Percentiles rank a stretch among this genome's conserved stretches.
Evolutionary conservation across 2,888 invertebrate species (phyloP).

Genomic region (Sicus ferrugineus): DNA sequence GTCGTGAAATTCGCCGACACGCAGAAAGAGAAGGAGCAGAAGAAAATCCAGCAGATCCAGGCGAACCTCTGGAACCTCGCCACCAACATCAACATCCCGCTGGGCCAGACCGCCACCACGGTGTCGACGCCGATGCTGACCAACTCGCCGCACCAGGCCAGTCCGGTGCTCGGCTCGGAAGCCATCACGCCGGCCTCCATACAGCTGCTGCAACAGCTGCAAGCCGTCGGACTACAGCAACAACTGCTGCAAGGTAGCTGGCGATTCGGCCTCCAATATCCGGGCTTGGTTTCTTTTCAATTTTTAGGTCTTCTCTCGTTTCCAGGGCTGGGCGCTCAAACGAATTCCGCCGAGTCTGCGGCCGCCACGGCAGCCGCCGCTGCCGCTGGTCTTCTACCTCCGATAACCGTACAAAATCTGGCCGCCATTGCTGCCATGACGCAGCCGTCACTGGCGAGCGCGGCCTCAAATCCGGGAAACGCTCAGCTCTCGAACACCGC

Average conservation of each 20-base stretch:
- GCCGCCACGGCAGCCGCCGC: slow-evolving; percentile 59
- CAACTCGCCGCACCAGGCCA: slow-evolving; percentile 64
- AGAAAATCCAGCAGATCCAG: slow-evolving; percentile 93
- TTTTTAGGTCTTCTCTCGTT: not conserved
- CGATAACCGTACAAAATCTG: slow-evolving; percentile 90
- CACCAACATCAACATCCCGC: slow-evolving; percentile 66
- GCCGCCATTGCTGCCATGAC: slow-evolving; percentile 79
- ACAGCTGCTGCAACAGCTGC: slow-evolving; percentile 73
- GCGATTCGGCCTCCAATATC: not conserved
- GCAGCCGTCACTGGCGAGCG: slow-evolving; percentile 65
- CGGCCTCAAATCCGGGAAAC: slow-evolving; percentile 58
- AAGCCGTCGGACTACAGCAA: slow-evolving; percentile 72
- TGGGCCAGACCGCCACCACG: slow-evolving; percentile 67
- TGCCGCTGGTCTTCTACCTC: slow-evolving; percentile 70
- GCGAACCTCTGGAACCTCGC: slow-evolving; percentile 90
- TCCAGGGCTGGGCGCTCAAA: slow-evolving; percentile 59
- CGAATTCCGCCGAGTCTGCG: slow-evolving; percentile 54
- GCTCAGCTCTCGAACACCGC: slow-evolving; percentile 64
- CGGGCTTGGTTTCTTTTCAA: not conserved
- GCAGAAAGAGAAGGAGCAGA: slow-evolving; percentile 98
- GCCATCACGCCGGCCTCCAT: slow-evolving; percentile 71
- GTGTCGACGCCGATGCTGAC: slow-evolving; percentile 66
- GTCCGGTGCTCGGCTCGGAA: slow-evolving; percentile 65
- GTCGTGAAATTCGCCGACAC: slow-evolving; percentile 99
- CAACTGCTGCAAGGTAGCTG: slow-evolving; percentile 70